A percentile compares a stretch with the other conserved stretches of the same genome.
These are phyloP conservation scores for Lepus timidus DNA, from an alignment of 2,113 vertebrate genomes.

Conservation along the genomic window DNA sequence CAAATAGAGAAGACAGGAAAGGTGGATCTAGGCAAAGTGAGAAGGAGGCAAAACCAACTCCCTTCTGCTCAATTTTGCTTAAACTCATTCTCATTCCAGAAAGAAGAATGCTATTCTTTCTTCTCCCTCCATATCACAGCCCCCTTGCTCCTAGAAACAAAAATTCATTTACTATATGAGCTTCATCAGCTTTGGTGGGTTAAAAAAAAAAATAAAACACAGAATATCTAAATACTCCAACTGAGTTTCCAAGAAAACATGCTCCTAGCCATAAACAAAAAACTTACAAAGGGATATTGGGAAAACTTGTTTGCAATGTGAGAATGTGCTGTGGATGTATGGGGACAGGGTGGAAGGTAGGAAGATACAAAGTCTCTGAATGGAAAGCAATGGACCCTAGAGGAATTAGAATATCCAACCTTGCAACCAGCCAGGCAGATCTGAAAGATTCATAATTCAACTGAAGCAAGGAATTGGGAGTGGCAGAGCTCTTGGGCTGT, in stretches of 20 bases:
- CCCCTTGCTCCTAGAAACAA: neutral
- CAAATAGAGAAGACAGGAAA: neutral
- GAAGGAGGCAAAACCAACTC: neutral
- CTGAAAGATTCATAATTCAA: neutral
- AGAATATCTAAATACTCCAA: neutral
- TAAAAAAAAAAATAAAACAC: neutral
- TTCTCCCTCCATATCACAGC: neutral
- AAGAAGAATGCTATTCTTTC: neutral
- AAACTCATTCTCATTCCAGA: neutral
- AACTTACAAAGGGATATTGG: neutral
- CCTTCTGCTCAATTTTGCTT: neutral
- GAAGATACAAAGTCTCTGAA: neutral
- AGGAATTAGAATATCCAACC: neutral
- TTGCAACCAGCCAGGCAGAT: neutral
- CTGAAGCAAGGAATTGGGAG: neutral
- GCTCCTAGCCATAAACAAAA: neutral
- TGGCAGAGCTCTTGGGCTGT: neutral
- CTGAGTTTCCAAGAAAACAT: constrained; percentile 1
- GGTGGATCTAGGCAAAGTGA: neutral
- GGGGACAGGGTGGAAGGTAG: neutral
- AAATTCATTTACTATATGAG: neutral
- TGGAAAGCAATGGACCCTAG: neutral
- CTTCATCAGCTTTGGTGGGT: neutral
- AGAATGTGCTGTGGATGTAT: neutral
- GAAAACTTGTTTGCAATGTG: neutral